Evolutionary conservation across 37 sponge, comb jelly and placozoan species (phyloP), one percentile per base, ranked within the genome.

Genomic region (Lycopodina hypogea): DNA sequence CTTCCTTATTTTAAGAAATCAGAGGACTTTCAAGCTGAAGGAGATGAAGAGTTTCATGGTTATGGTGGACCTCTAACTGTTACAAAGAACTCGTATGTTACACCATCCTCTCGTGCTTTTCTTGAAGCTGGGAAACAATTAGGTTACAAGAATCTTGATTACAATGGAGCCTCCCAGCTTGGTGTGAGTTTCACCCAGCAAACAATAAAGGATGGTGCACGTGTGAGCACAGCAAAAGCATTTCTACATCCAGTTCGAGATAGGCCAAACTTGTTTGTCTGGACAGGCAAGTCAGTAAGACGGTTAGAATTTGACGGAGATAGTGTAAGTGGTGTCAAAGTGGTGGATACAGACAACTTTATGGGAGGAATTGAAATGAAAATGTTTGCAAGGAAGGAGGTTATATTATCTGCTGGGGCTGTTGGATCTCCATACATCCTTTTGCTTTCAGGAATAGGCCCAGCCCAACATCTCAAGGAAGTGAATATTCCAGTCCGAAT

Each of bases 1-100:
- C 69, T 95, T 2, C 96, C 96, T 0, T 95, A 95, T 72, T 95
- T 95, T 68, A 88, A 84, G 66, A 91, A 89, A 57, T 74, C 88
- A n/a, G 93, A 91, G 72, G 38, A 79, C 29, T 87, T 72, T 42
- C 34, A 65, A 81, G 72, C 71, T 19, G 36, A 51, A 0, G 69
- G 59, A 50, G 87, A 94, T 41, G 77, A 58, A 26, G 83, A 45
- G n/a, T 90, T 72, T 42, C 91, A 81, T 66, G 91, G 91, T 1
- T 60, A 41, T 15, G 72, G 69, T 23, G 95, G 95, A 28, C 90
- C 90, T 1, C 64, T 94, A 68, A 82, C 80, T 42, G 86, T 90
- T 26, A 59, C 75, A 11, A 74, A 82, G 18, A 65, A 82, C 11
- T 37, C 38, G 23, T 78, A 62, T 37, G 62, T 78, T 26, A 87